Evolutionary conservation across 2,888 invertebrate species (phyloP), one percentile per base, ranked within the genome.

Genomic region (Caenorhabditis becei): DNA sequence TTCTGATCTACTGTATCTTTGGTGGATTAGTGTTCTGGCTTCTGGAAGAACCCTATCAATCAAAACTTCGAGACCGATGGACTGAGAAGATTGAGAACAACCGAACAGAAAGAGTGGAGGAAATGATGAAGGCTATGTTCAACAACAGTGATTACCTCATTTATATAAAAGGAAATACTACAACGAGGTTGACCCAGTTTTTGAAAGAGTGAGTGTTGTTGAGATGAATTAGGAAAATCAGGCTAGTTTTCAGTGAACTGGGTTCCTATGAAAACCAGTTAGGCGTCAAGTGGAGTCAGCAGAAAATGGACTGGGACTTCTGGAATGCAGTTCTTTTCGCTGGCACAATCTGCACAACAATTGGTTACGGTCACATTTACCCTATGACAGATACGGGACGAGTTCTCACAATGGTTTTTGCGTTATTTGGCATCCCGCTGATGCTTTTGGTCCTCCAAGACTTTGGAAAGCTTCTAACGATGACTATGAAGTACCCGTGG

Each of bases 401-500:
- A 47, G 56, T 87, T 35, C 58, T 88, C 58, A 88, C 88, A 0
- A 87, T 88, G 88, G 69, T 86, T 23, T 88, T 86, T 54, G 85
- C 88, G 1, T 70, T 88, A 0, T 83, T 87, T 66, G 88, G 83
- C n/a, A 88, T 88, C 24, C 88, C 88, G 1, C 67, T 88, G 16
- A 85, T 87, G 82, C 82, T 88, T 0, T 63, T 88, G 10, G 87
- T 88, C 4, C 82, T 87, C 14, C 86, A 87, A 75, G 86, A 85
- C 49, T 77, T 86, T 47, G 89, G 89, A 24, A 86, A 87, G 58
- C 75, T 89, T n/a, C 75, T 89, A 10, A 89, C 89, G 1, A 83
- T 86, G 26, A 74, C 83, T 0, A 86, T 89, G 86, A 89, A 89
- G 63, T 89, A 78, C 54, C 89, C 89, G 14, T 89, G 89, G 89